Conservation (phyloP, 2,113 vertebrate species). For the Mola mola region DNA sequence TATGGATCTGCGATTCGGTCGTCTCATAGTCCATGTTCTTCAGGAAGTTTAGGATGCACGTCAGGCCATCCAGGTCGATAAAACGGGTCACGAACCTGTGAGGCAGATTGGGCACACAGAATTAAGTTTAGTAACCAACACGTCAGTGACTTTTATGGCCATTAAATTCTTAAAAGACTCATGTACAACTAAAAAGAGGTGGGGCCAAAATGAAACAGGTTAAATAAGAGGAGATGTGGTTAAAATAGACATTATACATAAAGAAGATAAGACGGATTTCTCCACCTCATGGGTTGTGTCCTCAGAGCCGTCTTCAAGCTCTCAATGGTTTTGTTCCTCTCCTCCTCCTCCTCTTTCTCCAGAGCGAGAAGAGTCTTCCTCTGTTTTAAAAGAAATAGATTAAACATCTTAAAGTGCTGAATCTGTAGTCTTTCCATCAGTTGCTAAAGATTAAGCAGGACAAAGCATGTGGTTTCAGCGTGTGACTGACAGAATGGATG, state of each 20-base stretch:
- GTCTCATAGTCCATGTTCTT: slow-evolving; percentile 99
- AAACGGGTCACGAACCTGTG: slow-evolving; percentile 97
- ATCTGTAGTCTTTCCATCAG: too few species aligned
- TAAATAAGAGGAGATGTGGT: slow-evolving; percentile 6
- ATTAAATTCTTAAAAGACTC: slow-evolving; percentile 27
- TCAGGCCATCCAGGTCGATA: slow-evolving; percentile 96
- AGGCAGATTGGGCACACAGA: slow-evolving; percentile 12
- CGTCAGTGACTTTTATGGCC: slow-evolving; percentile 25
- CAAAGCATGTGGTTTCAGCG: too few species aligned
- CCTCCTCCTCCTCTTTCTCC: slow-evolving; percentile 96
- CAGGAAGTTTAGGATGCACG: slow-evolving; percentile 96
- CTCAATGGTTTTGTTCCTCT: slow-evolving; percentile 97
- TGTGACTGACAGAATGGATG: too few species aligned
- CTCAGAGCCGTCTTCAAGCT: slow-evolving; percentile 96
- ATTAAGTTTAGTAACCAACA: not conserved
- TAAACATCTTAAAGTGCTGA: slow-evolving; percentile 10
- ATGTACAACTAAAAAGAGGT: slow-evolving; percentile 10
- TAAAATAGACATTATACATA: slow-evolving; percentile 5
- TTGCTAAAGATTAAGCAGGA: too few species aligned
- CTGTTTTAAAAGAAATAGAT: slow-evolving; percentile 69
- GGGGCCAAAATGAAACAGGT: not conserved
- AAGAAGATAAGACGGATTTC: not conserved
- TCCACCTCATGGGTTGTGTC: slow-evolving; percentile 96
- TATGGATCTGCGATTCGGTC: slow-evolving; percentile 97
- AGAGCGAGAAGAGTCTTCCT: slow-evolving; percentile 93